phyloP scores from a whole-genome alignment of 2,797 vertebrate genomes.

The Pelodytes ibericus region DNA sequence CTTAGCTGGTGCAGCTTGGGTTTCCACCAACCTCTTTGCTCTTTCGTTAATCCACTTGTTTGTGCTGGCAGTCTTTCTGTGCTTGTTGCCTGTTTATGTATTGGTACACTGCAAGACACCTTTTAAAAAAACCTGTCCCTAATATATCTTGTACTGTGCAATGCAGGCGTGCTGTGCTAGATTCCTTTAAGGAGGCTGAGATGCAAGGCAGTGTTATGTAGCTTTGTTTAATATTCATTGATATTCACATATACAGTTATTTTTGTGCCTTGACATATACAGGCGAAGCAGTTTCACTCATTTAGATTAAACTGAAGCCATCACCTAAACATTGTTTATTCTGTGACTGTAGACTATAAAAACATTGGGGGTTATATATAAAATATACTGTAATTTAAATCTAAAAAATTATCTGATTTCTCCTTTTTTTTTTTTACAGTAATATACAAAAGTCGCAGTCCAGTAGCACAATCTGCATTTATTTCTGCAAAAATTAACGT shows the following conservation, averaged over 20 bases:
- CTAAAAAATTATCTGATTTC: too few species aligned
- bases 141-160: neutral
- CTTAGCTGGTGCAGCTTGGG: conserved; percentile 42
- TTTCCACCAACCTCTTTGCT: conserved; percentile 43
- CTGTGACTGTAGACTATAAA: too few species aligned
- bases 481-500: too few species aligned
- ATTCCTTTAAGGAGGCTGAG: conserved; percentile 1
- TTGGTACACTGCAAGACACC: conserved; percentile 37
- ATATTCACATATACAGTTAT: neutral
- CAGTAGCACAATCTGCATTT: too few species aligned
- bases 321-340: too few species aligned
- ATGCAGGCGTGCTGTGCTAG: neutral
- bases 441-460: too few species aligned
- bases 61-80: conserved; percentile 40
- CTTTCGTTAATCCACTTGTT: conserved; percentile 46
- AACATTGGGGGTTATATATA: too few species aligned
- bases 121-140: conserved; percentile 11
- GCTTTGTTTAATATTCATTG: neutral
- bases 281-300: conserved; percentile 12
- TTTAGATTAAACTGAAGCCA: too few species aligned
- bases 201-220: neutral
- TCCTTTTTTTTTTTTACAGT: too few species aligned
- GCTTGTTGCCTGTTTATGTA: conserved; percentile 54
- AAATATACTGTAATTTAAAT: too few species aligned
- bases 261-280: conserved; percentile 31